These are phyloP conservation scores for Neoitamus cyanurus DNA, from an alignment of 2,888 invertebrate species.

Conservation along the genomic window DNA sequence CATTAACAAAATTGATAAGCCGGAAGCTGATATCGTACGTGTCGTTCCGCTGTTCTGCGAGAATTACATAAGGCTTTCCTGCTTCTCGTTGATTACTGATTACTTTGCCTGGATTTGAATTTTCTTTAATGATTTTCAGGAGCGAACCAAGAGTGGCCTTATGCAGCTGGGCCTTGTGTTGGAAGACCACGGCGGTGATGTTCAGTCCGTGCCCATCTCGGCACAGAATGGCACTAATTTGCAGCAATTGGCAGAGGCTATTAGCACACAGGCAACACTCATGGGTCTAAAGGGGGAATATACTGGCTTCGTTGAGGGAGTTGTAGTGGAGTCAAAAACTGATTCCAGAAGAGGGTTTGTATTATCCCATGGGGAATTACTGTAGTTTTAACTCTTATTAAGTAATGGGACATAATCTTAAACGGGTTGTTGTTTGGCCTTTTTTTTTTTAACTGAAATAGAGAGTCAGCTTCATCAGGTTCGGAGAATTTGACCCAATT, in stretches of 20 bases:
- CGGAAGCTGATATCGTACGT: conserved; percentile 87
- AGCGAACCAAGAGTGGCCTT: conserved; percentile 79
- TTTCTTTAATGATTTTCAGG: conserved; percentile 67
- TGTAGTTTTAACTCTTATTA: not conserved
- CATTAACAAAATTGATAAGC: conserved; percentile 97
- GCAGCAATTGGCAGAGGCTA: conserved; percentile 81
- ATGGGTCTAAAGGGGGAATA: conserved; percentile 89
- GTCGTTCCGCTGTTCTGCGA: not conserved
- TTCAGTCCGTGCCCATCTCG: conserved; percentile 91
- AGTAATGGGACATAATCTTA: too few relatives aligned
- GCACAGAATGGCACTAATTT: conserved; percentile 87
- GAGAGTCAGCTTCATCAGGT: too few relatives aligned
- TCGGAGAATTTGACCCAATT: too few relatives aligned
- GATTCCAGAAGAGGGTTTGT: conserved; percentile 75
- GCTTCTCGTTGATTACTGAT: not conserved
- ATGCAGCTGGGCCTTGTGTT: conserved; percentile 82
- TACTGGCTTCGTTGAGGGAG: conserved; percentile 86
- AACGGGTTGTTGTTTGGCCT: too few relatives aligned
- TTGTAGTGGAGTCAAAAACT: conserved; percentile 86
- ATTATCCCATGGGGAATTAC: not conserved
- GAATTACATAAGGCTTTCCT: conserved; percentile 30
- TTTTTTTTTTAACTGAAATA: too few relatives aligned
- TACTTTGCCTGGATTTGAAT: not conserved
- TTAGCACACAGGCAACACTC: conserved; percentile 85
- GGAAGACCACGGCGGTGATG: conserved; percentile 91